These are phyloP conservation scores for Poecilus cupreus DNA, from an alignment of 2,888 invertebrate genomes.

Conservation along the genomic window DNA sequence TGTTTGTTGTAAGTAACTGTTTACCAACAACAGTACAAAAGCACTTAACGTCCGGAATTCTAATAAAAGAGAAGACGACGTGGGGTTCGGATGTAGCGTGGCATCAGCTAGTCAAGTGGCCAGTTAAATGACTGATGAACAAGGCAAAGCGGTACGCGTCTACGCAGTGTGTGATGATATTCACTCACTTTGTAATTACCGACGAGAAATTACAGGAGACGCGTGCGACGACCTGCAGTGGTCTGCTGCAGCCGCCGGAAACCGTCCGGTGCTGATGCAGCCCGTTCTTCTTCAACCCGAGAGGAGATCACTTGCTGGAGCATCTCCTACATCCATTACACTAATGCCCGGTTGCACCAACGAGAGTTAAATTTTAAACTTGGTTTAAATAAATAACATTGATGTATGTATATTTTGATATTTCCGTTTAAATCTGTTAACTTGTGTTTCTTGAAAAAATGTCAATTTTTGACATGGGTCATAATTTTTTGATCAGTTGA, in stretches of 20 bases:
- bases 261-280: background rate
- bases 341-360: too few relatives aligned
- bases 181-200: constrained; percentile 41
- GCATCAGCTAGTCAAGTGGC: constrained; percentile 24
- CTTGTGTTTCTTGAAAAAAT: too few relatives aligned
- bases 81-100: background rate
- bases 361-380: too few relatives aligned
- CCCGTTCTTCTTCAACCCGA: background rate
- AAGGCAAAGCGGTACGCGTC: constrained; percentile 29
- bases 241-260: background rate
- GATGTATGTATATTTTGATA: too few relatives aligned
- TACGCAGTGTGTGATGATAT: constrained; percentile 41
- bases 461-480: too few relatives aligned
- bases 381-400: too few relatives aligned
- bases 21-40: constrained; percentile 22
- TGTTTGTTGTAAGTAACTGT: background rate
- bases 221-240: constrained; percentile 38
- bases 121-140: constrained; percentile 41
- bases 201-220: constrained; percentile 42
- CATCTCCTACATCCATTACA: too few relatives aligned
- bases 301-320: too few relatives aligned
- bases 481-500: too few relatives aligned
- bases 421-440: too few relatives aligned
- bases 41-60: constrained; percentile 27
- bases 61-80: constrained; percentile 13